Conservation (phyloP, 2,888 invertebrate genomes). For the Trissoscelio sp. region DNA sequence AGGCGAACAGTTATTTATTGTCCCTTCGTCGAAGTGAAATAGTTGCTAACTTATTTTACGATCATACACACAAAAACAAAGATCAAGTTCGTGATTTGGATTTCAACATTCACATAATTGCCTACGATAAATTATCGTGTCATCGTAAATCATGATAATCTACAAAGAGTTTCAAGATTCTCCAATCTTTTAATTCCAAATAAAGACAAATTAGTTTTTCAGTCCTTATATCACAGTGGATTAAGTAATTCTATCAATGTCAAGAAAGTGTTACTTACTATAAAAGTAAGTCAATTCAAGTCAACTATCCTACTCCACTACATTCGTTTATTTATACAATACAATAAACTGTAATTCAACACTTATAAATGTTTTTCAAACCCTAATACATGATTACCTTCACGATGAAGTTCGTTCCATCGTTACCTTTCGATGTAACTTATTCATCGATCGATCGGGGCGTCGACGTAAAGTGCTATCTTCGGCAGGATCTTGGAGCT, state of each 20-base stretch:
- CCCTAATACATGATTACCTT: slow-evolving; percentile 27
- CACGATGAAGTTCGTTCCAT: slow-evolving; percentile 45
- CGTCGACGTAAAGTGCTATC: slow-evolving; percentile 63
- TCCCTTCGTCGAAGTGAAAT: slow-evolving; percentile 1
- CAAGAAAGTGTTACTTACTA: slow-evolving; percentile 8
- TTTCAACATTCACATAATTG: slow-evolving; percentile 38
- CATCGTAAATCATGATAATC: slow-evolving; percentile 34
- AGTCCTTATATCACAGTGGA: slow-evolving; percentile 17
- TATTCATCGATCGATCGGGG: slow-evolving; percentile 66
- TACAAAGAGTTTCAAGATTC: slow-evolving; percentile 23
- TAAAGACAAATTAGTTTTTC: slow-evolving; percentile 24
- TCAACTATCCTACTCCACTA: too few species aligned
- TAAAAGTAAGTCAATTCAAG: too few species aligned
- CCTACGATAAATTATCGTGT: slow-evolving; percentile 9
- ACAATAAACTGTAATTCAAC: too few species aligned
- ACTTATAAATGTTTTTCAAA: too few species aligned
- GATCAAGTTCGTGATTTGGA: slow-evolving; percentile 30
- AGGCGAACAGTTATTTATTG: slow-evolving; percentile 10
- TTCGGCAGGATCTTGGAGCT: slow-evolving; percentile 44
- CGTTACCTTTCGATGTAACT: slow-evolving; percentile 39
- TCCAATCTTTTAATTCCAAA: slow-evolving; percentile 6
- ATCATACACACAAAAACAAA: slow-evolving; percentile 16
- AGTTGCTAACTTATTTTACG: slow-evolving; percentile 8
- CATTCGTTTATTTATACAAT: too few species aligned
- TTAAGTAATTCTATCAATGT: slow-evolving; percentile 23